Evolutionary conservation across 1,140 invertebrate species (phyloP).

Genomic region (Zaprionus kolodkinae): DNA sequence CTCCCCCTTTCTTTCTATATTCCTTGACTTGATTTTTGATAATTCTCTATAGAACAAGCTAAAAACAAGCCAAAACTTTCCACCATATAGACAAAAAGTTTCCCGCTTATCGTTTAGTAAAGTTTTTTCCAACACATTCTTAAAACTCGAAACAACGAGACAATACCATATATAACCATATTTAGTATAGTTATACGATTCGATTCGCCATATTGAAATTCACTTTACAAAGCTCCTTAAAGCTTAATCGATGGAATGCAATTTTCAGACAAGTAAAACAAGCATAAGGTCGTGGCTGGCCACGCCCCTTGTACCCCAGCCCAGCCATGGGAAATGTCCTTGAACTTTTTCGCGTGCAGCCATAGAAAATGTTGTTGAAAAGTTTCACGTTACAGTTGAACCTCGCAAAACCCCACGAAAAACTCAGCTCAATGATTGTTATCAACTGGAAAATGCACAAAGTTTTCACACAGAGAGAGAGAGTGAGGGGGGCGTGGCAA

Average conservation of each 20-base stretch:
- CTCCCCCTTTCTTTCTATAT: neutral
- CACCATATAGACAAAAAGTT: slow-evolving; percentile 37
- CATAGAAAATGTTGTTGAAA: slow-evolving; percentile 47
- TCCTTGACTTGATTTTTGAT: neutral
- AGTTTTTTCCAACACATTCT: slow-evolving; percentile 40
- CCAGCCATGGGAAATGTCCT: slow-evolving; percentile 44
- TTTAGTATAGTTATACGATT: neutral
- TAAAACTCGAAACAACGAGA: too few relatives aligned
- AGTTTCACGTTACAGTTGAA: slow-evolving; percentile 28
- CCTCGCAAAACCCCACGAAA: neutral
- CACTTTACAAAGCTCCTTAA: slow-evolving; percentile 52
- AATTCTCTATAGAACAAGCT: slow-evolving; percentile 3
- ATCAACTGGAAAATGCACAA: slow-evolving; percentile 79
- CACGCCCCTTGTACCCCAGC: neutral
- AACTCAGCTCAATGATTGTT: slow-evolving; percentile 63
- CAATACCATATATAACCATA: neutral
- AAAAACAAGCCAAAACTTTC: neutral
- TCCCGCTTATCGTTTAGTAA: slow-evolving; percentile 49
- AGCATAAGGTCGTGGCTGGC: slow-evolving; percentile 23
- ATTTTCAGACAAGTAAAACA: slow-evolving; percentile 70
- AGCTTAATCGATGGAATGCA: slow-evolving; percentile 79
- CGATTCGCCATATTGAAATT: slow-evolving; percentile 61
- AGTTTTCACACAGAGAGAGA: slow-evolving; percentile 39
- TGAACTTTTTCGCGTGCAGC: slow-evolving; percentile 71
- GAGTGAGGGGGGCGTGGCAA: neutral